Conservation (phyloP, 2,113 vertebrate genomes). For the human region DNA sequence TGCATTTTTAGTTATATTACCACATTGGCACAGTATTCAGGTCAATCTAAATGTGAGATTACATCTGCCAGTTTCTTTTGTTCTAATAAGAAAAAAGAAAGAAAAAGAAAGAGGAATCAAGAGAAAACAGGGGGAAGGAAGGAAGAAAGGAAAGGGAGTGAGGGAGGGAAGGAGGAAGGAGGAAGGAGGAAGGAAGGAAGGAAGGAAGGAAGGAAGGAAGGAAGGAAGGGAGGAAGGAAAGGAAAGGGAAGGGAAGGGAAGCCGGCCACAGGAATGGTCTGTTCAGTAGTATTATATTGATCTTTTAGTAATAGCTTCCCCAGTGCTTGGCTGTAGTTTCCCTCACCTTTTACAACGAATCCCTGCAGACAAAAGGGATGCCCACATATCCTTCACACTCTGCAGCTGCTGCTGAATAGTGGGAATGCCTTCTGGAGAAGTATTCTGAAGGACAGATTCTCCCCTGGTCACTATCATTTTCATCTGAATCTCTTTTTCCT, state of each 20-base stretch:
- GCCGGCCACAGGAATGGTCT: not conserved
- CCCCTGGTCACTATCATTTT: conserved; percentile 95
- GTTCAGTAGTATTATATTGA: rapidly evolving
- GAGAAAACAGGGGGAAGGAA: rapidly evolving
- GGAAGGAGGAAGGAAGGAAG: rapidly evolving
- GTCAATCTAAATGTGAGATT: not conserved
- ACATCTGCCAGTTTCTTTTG: not conserved
- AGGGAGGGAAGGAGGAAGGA: rapidly evolving
- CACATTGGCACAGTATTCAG: not conserved
- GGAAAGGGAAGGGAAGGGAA: rapidly evolving
- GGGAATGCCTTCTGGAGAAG: conserved; percentile 91
- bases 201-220: rapidly evolving
- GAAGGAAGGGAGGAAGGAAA: rapidly evolving
- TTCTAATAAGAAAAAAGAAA: not conserved
- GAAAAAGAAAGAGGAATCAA: rapidly evolving
- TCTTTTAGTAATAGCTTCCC: not conserved
- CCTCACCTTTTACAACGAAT: conserved; percentile 97
- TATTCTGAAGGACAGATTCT: conserved; percentile 95
- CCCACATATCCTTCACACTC: conserved; percentile 94
- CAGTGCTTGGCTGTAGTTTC: rapidly evolving
- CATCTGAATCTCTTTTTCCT: conserved; percentile 97
- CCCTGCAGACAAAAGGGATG: conserved; percentile 90
- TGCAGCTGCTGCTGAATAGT: conserved; percentile 93
- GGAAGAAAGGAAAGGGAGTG: too few species aligned
- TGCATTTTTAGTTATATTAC: not conserved